These are phyloP conservation scores for Siniperca undulata DNA, from an alignment of 2,797 vertebrate species.

Conservation along the genomic window DNA sequence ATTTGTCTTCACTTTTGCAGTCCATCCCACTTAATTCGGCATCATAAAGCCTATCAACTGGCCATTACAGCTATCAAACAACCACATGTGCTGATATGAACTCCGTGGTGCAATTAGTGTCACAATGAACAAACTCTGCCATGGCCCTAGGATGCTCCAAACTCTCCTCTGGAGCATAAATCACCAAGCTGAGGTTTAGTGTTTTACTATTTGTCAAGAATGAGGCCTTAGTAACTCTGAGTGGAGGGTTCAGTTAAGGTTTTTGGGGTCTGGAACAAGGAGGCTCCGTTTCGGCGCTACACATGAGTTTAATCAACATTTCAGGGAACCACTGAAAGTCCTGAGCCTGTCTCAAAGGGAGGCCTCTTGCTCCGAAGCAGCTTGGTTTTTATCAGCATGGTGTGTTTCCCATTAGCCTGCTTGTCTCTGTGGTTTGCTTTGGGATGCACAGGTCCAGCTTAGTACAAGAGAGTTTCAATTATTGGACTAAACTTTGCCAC, in stretches of 20 bases:
- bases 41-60: constrained; percentile 54
- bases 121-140: constrained; percentile 58
- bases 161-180: constrained; percentile 59
- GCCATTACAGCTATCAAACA: constrained; percentile 64
- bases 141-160: constrained; percentile 53
- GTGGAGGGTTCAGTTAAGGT: constrained; percentile 78
- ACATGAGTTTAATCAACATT: constrained; percentile 83
- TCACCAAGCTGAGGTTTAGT: constrained; percentile 67
- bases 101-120: constrained; percentile 67
- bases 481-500: constrained; percentile 72
- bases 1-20: constrained; percentile 60
- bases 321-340: constrained; percentile 73
- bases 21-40: constrained; percentile 48
- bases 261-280: constrained; percentile 78
- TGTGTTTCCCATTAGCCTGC: constrained; percentile 81
- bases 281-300: constrained; percentile 65
- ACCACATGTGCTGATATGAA: constrained; percentile 62
- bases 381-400: constrained; percentile 73
- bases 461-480: constrained; percentile 76
- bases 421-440: constrained; percentile 78
- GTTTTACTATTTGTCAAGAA: constrained; percentile 71
- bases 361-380: constrained; percentile 55
- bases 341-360: constrained; percentile 64
- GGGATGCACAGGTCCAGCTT: constrained; percentile 78
- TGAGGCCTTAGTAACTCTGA: constrained; percentile 53